Percentiles rank a stretch among this genome's conserved stretches.
Conservation (phyloP, 1,140 invertebrate species). For the Temnothorax nylanderi region DNA sequence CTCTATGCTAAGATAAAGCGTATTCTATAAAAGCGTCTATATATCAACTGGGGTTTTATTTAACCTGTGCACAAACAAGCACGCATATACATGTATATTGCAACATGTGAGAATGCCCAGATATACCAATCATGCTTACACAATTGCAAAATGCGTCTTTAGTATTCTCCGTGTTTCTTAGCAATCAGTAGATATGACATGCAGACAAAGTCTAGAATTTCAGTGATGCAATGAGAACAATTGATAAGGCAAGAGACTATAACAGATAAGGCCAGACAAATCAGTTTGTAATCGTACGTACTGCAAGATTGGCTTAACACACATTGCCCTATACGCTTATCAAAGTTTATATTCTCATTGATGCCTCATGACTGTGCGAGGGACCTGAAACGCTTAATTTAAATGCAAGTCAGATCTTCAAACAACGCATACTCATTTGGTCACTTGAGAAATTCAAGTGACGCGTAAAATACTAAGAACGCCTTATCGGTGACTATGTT, state of each 20-base stretch:
- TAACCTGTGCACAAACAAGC: conserved; percentile 8
- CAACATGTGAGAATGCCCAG: neutral
- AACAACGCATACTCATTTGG: neutral
- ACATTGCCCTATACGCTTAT: neutral
- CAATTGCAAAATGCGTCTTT: conserved; percentile 7
- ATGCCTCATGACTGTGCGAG: neutral
- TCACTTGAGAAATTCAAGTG: neutral
- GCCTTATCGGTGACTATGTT: neutral
- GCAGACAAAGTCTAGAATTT: conserved; percentile 29
- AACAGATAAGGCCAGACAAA: conserved; percentile 36
- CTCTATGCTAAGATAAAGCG: neutral
- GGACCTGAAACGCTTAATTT: neutral
- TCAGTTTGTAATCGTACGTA: neutral
- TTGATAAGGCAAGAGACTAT: neutral
- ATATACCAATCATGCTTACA: conserved; percentile 15
- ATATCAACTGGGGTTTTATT: neutral
- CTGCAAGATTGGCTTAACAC: neutral
- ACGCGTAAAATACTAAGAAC: neutral
- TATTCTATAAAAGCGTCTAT: conserved; percentile 38
- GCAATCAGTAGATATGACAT: conserved; percentile 21
- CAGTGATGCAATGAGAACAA: conserved; percentile 10
- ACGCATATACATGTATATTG: conserved; percentile 2
- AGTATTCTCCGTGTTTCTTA: neutral
- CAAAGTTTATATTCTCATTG: neutral
- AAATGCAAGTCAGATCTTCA: neutral